phyloP scores from a whole-genome alignment of 2,113 vertebrate genomes.

The Rallus limicola region DNA sequence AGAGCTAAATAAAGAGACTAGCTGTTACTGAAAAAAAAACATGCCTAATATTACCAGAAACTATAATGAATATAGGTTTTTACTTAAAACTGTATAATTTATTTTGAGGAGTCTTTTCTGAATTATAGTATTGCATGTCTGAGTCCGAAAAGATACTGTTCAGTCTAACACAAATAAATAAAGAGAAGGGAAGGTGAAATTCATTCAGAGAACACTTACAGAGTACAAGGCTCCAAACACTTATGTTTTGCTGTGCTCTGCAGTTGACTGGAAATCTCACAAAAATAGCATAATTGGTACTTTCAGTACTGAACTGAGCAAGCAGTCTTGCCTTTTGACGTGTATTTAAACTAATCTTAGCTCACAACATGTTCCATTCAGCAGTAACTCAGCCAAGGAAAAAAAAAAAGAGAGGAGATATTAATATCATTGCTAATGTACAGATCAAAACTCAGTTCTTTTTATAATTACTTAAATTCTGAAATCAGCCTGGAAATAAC shows the following conservation, averaged over 20 bases:
- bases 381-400: neutral
- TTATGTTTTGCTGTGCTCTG: neutral
- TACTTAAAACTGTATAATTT: neutral
- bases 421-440: neutral
- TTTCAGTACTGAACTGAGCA: constrained; percentile 10
- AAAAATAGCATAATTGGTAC: neutral
- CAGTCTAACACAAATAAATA: neutral
- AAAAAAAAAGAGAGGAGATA: neutral
- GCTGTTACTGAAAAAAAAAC: neutral
- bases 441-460: constrained; percentile 34
- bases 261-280: neutral
- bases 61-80: neutral
- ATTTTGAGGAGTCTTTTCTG: neutral
- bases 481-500: neutral
- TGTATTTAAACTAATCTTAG: neutral
- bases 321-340: neutral
- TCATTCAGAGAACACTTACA: neutral
- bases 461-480: neutral
- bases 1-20: neutral
- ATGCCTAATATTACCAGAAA: neutral
- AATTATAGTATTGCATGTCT: neutral
- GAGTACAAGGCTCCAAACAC: neutral
- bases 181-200: neutral
- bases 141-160: neutral
- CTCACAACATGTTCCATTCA: neutral